phyloP scores from a whole-genome alignment of 2,113 vertebrate genomes.

The Rhinopomastus cyanomelas region DNA sequence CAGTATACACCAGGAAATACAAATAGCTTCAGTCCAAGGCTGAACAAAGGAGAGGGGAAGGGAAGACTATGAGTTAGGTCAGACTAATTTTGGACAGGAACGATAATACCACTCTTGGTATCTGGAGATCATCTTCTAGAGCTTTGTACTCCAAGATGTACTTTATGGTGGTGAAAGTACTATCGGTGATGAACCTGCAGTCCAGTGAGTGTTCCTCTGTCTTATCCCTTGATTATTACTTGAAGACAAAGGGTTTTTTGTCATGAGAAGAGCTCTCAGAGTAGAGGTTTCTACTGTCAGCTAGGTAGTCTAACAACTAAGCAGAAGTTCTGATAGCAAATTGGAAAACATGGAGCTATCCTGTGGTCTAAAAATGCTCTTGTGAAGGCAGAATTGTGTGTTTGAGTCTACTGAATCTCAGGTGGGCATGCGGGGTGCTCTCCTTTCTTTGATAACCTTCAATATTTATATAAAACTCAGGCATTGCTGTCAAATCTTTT shows the following conservation, averaged over 20 bases:
- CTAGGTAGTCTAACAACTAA: background rate
- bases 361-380: background rate
- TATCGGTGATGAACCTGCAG: background rate
- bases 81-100: background rate
- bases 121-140: background rate
- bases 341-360: background rate
- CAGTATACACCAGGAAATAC: background rate
- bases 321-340: background rate
- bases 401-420: background rate
- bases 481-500: background rate
- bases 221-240: background rate
- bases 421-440: background rate
- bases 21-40: background rate
- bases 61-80: background rate
- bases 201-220: background rate
- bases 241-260: background rate
- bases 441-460: background rate
- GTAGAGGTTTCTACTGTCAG: background rate
- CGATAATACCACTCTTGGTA: background rate
- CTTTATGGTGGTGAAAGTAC: background rate
- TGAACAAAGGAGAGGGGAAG: background rate
- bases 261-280: background rate
- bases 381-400: background rate
- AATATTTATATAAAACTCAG: background rate
- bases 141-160: background rate